phyloP scores from a whole-genome alignment of 2,888 invertebrate species.

The Cantharis rufa region DNA sequence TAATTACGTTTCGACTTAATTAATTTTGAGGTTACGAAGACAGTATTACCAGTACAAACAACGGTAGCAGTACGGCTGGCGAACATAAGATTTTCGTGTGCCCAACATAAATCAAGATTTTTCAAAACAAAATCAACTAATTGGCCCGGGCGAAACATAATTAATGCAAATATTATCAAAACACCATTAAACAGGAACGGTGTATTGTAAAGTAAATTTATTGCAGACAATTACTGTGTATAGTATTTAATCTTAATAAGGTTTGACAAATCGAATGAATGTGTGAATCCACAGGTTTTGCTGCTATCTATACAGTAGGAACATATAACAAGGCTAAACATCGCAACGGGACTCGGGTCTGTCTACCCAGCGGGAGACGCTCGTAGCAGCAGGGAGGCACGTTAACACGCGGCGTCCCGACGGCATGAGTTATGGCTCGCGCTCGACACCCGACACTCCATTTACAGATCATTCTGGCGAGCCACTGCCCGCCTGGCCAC shows the following conservation, averaged over 20 bases:
- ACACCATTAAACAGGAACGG: neutral
- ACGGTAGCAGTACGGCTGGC: neutral
- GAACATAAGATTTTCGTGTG: neutral
- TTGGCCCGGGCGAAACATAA: neutral
- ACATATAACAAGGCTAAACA: conserved; percentile 46
- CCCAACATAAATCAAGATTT: neutral
- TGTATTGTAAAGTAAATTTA: conserved; percentile 10
- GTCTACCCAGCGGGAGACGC: conserved; percentile 49
- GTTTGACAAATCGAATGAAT: conserved; percentile 32
- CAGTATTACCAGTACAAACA: neutral
- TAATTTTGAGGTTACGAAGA: neutral
- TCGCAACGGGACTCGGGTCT: conserved; percentile 45
- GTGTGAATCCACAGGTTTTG: conserved; percentile 42
- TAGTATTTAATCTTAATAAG: conserved; percentile 27
- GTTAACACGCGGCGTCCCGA: conserved; percentile 50
- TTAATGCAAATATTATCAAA: neutral
- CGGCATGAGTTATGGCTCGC: conserved; percentile 60
- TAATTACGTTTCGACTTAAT: neutral
- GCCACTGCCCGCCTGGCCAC: conserved; percentile 38
- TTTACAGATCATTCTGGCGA: conserved; percentile 64
- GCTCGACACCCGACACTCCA: conserved; percentile 60
- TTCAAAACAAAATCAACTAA: neutral
- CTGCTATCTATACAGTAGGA: conserved; percentile 26
- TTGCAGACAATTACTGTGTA: conserved; percentile 18
- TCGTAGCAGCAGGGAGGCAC: conserved; percentile 47